phyloP scores from a whole-genome alignment of 2,797 vertebrate genomes.

The Euthynnus affinis region DNA sequence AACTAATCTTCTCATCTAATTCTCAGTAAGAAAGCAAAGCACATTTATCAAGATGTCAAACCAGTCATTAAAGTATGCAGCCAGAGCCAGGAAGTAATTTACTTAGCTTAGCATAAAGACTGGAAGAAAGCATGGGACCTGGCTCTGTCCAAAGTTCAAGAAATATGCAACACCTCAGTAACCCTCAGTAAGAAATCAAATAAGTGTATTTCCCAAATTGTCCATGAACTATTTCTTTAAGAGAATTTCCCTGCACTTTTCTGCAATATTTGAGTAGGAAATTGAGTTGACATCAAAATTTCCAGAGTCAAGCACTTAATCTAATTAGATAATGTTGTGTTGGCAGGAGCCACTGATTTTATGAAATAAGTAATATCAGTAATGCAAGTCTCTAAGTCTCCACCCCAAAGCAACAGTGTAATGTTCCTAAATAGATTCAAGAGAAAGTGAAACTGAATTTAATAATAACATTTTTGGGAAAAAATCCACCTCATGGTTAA shows the following conservation, averaged over 20 bases:
- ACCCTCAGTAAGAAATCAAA: background rate
- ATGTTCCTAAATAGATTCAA: conserved; percentile 31
- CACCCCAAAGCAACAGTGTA: conserved; percentile 13
- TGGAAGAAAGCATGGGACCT: no score
- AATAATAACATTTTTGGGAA: background rate
- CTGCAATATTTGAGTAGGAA: conserved; percentile 2
- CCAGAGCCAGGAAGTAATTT: background rate
- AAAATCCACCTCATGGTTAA: background rate
- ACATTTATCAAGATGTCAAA: background rate
- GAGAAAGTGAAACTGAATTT: conserved; percentile 19
- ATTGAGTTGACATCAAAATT: conserved; percentile 24
- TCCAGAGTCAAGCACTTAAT: conserved; percentile 21
- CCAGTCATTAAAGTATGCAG: background rate
- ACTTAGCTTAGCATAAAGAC: background rate
- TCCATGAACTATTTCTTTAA: background rate
- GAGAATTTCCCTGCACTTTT: background rate
- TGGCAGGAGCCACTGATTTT: conserved; percentile 53
- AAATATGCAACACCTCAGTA: background rate
- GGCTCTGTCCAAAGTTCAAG: background rate
- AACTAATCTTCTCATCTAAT: background rate
- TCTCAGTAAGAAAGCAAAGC: background rate
- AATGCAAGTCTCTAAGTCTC: conserved; percentile 34
- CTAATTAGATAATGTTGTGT: conserved; percentile 52
- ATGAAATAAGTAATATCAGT: conserved; percentile 32
- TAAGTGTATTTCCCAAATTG: background rate